Conservation (phyloP, 2,113 vertebrate genomes). For the Grammomys surdaster region DNA sequence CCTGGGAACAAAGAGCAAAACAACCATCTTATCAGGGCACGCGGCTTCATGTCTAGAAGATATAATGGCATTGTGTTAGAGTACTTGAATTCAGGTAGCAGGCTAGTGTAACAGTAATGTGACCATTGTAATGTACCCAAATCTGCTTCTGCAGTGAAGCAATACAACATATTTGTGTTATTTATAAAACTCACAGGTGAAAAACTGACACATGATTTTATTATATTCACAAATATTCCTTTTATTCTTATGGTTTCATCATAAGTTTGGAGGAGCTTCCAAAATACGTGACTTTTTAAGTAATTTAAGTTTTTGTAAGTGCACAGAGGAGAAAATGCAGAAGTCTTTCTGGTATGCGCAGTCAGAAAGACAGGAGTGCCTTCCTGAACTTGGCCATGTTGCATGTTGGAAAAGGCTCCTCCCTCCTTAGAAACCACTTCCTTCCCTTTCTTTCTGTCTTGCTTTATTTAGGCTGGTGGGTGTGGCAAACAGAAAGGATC, state of each 20-base stretch:
- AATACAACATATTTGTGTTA: background rate
- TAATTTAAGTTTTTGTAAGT: background rate
- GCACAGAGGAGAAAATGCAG: background rate
- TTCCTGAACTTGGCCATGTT: background rate
- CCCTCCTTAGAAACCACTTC: background rate
- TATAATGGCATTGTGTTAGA: background rate
- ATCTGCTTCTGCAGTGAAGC: background rate
- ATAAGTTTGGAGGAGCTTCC: background rate
- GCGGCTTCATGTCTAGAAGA: background rate
- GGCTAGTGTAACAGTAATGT: background rate
- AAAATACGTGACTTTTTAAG: background rate
- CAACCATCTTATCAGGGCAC: background rate
- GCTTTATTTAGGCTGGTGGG: background rate
- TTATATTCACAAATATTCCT: conserved; percentile 36
- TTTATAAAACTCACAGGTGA: conserved; percentile 3
- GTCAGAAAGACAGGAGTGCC: background rate
- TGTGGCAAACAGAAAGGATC: conserved; percentile 9
- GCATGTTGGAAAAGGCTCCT: background rate
- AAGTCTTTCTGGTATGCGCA: background rate
- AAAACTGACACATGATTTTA: background rate
- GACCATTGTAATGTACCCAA: background rate
- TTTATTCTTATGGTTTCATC: conserved; percentile 12
- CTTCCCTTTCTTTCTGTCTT: conserved; percentile 37
- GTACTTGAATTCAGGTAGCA: background rate
- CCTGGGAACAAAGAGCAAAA: background rate